Percentiles rank a stretch among this genome's conserved stretches.
Evolutionary conservation across 2,888 invertebrate genomes (phyloP).

Genomic region (Plebejus melissa): DNA sequence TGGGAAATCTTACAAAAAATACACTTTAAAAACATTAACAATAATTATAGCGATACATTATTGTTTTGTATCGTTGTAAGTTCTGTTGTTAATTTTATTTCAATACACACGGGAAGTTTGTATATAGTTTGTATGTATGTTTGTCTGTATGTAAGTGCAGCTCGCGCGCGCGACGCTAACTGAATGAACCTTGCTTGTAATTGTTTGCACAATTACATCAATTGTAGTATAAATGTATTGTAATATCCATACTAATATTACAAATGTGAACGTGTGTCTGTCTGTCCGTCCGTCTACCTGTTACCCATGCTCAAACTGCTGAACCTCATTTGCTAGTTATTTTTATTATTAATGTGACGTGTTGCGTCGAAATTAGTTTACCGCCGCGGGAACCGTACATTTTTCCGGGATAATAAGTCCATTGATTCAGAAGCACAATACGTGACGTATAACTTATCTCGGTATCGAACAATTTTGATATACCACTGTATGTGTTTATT

Average conservation of each 20-base stretch:
- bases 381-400: too few relatives aligned
- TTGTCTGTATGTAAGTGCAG: slow-evolving; percentile 17
- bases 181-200: slow-evolving; percentile 9
- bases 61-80: not conserved
- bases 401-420: too few relatives aligned
- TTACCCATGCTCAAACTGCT: not conserved
- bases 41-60: not conserved
- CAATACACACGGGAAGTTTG: not conserved
- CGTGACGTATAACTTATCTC: not conserved
- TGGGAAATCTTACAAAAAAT: not conserved
- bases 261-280: not conserved
- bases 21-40: not conserved
- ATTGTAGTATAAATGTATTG: slow-evolving; percentile 6
- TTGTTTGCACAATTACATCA: slow-evolving; percentile 13
- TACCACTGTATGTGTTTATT: too few relatives aligned
- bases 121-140: not conserved
- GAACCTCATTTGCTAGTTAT: too few relatives aligned
- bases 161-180: slow-evolving; percentile 19
- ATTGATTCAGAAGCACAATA: too few relatives aligned
- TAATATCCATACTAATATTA: not conserved
- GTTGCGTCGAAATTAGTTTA: too few relatives aligned
- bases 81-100: not conserved
- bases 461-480: not conserved
- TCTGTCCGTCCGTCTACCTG: not conserved
- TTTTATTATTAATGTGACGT: too few relatives aligned